A percentile compares a stretch with the other conserved stretches of the same genome.
phyloP scores from a whole-genome alignment of 2,888 invertebrate species.

The Tipula unca region DNA sequence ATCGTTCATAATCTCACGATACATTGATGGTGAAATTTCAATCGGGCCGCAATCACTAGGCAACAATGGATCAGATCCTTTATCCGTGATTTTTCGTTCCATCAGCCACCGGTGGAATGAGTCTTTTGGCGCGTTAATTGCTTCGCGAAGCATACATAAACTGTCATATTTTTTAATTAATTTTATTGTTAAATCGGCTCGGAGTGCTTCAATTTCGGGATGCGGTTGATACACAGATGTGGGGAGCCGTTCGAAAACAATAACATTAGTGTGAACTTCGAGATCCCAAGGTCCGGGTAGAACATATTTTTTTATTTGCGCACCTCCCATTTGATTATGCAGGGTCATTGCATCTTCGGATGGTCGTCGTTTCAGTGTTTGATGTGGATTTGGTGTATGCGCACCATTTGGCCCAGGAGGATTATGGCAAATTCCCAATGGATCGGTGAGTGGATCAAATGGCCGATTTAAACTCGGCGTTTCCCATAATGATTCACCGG shows the following conservation, averaged over 20 bases:
- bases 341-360: constrained; percentile 24
- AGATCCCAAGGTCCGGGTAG: constrained; percentile 92
- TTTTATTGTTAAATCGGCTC: constrained; percentile 74
- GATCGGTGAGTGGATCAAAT: constrained; percentile 88
- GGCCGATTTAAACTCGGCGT: constrained; percentile 66
- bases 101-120: constrained; percentile 95
- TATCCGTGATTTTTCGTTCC: constrained; percentile 87
- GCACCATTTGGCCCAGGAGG: constrained; percentile 43
- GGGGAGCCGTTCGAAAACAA: constrained; percentile 69
- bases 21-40: constrained; percentile 91
- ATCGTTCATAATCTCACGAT: constrained; percentile 96
- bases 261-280: constrained; percentile 85
- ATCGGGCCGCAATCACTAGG: constrained; percentile 80
- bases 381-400: constrained; percentile 28
- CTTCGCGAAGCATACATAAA: constrained; percentile 83
- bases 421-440: constrained; percentile 64
- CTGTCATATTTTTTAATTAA: constrained; percentile 88
- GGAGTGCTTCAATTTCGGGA: constrained; percentile 84
- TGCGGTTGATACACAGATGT: constrained; percentile 83
- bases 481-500: constrained; percentile 96
- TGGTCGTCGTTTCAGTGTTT: constrained; percentile 38
- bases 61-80: constrained; percentile 81
- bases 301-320: constrained; percentile 78
- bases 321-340: constrained; percentile 41
- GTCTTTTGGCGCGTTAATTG: constrained; percentile 92